phyloP scores from a whole-genome alignment of 2,888 invertebrate species.

The Sesamia inferens region DNA sequence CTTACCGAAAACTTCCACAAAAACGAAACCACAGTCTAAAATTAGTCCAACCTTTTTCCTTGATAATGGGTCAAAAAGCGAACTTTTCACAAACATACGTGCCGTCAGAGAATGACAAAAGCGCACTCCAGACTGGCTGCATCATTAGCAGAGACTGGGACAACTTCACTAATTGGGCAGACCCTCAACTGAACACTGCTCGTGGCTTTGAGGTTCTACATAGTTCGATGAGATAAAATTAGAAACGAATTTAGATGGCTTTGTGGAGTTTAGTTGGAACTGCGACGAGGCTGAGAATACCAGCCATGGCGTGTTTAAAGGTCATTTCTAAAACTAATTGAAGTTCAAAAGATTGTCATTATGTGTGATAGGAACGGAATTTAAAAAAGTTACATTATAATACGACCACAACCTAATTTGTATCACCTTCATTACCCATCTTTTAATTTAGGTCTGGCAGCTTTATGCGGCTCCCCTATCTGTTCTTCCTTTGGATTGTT shows the following conservation, averaged over 20 bases:
- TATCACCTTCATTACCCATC: background rate
- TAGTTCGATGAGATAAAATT: constrained; percentile 55
- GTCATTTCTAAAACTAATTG: background rate
- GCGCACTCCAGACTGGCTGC: constrained; percentile 64
- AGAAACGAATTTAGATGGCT: constrained; percentile 28
- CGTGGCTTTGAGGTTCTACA: constrained; percentile 45
- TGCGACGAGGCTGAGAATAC: background rate
- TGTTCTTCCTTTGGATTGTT: background rate
- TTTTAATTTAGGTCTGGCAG: background rate
- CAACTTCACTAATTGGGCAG: constrained; percentile 71
- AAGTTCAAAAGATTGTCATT: background rate
- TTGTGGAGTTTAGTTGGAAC: constrained; percentile 14
- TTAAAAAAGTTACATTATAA: background rate
- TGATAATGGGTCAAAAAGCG: constrained; percentile 53
- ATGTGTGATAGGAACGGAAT: background rate
- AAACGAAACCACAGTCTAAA: constrained; percentile 27
- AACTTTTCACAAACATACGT: constrained; percentile 55
- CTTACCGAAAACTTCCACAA: background rate
- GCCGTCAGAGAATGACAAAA: constrained; percentile 65
- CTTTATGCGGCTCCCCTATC: background rate
- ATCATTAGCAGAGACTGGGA: constrained; percentile 71
- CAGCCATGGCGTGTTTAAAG: background rate
- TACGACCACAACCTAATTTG: background rate
- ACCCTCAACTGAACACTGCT: constrained; percentile 52
- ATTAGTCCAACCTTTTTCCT: constrained; percentile 48